Evolutionary conservation across 1,140 invertebrate genomes (phyloP), one percentile per base, ranked within the genome.

Genomic region (Conus betulinus): DNA sequence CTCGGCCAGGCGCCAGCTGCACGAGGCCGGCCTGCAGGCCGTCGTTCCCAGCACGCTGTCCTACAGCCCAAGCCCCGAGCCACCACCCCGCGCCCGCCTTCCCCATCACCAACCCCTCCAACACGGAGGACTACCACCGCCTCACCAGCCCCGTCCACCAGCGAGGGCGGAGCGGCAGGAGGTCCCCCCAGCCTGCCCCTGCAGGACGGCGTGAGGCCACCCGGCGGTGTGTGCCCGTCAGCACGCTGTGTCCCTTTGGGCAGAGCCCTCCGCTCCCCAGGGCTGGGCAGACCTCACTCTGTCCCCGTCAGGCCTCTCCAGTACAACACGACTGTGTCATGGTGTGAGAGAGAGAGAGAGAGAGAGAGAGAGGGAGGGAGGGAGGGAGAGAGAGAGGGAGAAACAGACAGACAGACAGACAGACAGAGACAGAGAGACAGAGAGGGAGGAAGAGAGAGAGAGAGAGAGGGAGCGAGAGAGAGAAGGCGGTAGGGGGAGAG

Each of bases 61-160:
- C 55, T 63, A 84, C 82, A 63, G 13, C 23, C 82, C 55, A 84
- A 84, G 52, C 23, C 82, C 82, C 23, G 82, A 1, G 55, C 82
- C 82, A 27, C 82, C 82, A 84, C 82, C 5, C 82, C 5, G 82
- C 82, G 5, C 82, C 82, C 23, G 0, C 82, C 52, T 84, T 84
- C 82, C 82, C 82, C 27, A 63, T 84, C 82, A 67, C 82, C 57
- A 63, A 63, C 23, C 82, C 57, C n/a, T 60, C 82, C 82, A 84
- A 67, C 82, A 57, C n/a, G 23, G n/a, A 63, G 23, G 55, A 63
- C 6, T 67, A 84, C 52, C 82, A 84, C 55, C 82, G 27, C 55
- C n/a, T 63, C 55, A 63, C 82, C 27, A 84, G 82, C 27, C 55
- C 82, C 23, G 53, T 5, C 7, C 53, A 5, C 23, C 82, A 63